phyloP scores from a whole-genome alignment of 2,888 invertebrate species.

The Idaea aversata region DNA sequence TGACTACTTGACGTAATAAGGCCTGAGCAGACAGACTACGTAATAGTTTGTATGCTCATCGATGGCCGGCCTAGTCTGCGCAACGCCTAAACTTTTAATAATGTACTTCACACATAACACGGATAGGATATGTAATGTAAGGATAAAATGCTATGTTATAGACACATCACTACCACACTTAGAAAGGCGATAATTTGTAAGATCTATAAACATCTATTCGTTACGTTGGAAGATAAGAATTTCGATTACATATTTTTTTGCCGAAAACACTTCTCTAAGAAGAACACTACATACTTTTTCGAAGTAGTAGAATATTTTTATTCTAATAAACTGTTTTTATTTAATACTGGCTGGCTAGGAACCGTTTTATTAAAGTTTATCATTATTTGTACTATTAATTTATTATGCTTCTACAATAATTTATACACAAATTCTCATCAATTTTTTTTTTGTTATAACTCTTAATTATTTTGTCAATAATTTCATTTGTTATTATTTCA shows the following conservation, averaged over 20 bases:
- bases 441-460: background rate
- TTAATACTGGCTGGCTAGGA: too few relatives aligned
- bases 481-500: too few relatives aligned
- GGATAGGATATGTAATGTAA: background rate
- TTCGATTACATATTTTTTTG: background rate
- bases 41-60: too few relatives aligned
- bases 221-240: background rate
- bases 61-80: too few relatives aligned
- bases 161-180: too few relatives aligned
- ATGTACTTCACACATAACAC: background rate
- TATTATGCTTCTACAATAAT: background rate
- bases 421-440: background rate
- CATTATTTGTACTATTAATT: background rate
- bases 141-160: background rate
- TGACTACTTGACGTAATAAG: background rate
- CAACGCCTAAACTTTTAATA: background rate
- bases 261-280: background rate
- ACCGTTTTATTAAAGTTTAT: background rate
- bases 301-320: too few relatives aligned
- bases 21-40: too few relatives aligned
- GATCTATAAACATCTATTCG: background rate
- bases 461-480: background rate
- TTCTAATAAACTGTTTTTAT: too few relatives aligned
- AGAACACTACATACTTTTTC: too few relatives aligned
- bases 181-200: background rate